phyloP scores from a whole-genome alignment of 2,888 invertebrate species.

The Drosophila quasianomalipes region DNA sequence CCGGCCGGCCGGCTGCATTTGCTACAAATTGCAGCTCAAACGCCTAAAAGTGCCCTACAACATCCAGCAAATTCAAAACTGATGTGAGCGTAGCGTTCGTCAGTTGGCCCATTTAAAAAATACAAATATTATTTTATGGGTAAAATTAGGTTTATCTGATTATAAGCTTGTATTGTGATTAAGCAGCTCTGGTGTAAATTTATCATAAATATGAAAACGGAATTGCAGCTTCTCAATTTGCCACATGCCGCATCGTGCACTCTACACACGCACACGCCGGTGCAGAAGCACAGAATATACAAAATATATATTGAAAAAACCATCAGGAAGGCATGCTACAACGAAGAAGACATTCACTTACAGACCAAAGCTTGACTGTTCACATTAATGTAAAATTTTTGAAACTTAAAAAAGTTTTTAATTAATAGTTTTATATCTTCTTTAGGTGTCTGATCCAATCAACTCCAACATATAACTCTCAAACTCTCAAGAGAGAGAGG shows the following conservation, averaged over 20 bases:
- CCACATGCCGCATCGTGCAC: slow-evolving; percentile 34
- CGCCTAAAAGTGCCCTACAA: slow-evolving; percentile 18
- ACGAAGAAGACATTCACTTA: not conserved
- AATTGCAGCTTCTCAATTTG: slow-evolving; percentile 5
- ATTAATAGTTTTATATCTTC: not conserved
- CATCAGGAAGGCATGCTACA: not conserved
- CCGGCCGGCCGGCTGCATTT: slow-evolving; percentile 2
- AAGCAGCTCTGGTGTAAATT: too few relatives aligned
- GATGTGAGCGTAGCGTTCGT: not conserved
- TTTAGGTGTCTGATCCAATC: not conserved
- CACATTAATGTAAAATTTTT: not conserved
- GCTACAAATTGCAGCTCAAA: slow-evolving; percentile 28
- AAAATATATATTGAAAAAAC: not conserved
- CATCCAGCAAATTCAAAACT: not conserved
- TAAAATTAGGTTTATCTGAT: not conserved
- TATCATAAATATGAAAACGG: not conserved
- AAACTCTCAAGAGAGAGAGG: too few relatives aligned
- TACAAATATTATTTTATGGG: not conserved
- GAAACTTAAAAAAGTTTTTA: not conserved
- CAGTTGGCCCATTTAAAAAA: too few relatives aligned
- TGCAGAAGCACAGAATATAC: not conserved
- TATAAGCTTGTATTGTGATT: not conserved
- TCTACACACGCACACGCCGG: slow-evolving; percentile 29
- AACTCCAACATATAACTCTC: not conserved
- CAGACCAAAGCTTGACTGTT: not conserved